Base-by-base conservation (phyloP, 2,797 vertebrate genomes). In the Hoplostethus atlanticus region DNA sequence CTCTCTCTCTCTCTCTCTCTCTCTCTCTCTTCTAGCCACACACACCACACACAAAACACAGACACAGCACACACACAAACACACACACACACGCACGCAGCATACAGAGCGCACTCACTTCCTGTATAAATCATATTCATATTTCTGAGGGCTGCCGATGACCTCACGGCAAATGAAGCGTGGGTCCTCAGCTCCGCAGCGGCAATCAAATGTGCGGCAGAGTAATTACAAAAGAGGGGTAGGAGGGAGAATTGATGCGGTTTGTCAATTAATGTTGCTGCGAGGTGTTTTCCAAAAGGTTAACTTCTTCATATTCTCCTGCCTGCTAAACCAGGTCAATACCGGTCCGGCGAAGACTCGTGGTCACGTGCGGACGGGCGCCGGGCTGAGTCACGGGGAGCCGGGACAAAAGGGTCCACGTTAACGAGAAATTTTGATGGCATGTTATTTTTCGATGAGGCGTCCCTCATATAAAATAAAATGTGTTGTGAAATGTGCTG, bases 221-320 rank as follows among this genome's bases (percentile, higher is more conserved):
- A 94, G 91, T 95, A 96, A 96, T 95, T 94, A 95, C 88, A 93
- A 95, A 94, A 85, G 82, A 81, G 84, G 90, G 81, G 83, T 77
- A 93, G 80, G 84, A 91, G 91, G 92, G 90, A 91, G 91, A 94
- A 95, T 94, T 94, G 92, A 95, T 95, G 94, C 79, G 85, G 93
- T 94, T 95, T 95, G 93, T 96, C 94, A 94, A 93, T 95, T 92
- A 92, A 85, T 91, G 87, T 95, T 93, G 94, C 96, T 96, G 90
- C 90, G 89, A 95, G 94, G 95, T 95, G 93, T 91, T 94, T 90
- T 94, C 91, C 93, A 87, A 95, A 96, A 95, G 95, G 92, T 96
- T 95, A 96, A 94, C 89, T 93, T 94, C 84, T 93, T 95, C 81
- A 90, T 94, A 91, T 94, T 93, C 53, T 76, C 59, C 21, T 58